Evolutionary conservation across 1,140 invertebrate genomes (phyloP), one percentile per base, ranked within the genome.

Genomic region (Wasmannia auropunctata): DNA sequence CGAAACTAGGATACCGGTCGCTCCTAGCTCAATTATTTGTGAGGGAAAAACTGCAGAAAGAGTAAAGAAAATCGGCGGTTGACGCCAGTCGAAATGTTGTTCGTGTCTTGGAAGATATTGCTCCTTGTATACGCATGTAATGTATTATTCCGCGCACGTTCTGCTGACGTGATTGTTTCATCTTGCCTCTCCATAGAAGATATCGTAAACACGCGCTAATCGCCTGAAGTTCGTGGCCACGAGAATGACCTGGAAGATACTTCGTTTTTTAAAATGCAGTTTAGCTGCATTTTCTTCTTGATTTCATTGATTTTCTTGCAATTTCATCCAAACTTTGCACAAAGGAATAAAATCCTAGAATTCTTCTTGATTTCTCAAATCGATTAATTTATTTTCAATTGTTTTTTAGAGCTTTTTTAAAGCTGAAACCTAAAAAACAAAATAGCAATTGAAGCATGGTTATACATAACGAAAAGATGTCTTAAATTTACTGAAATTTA

Each of bases 181-280:
- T 94, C 94, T 94, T 94, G 93, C 93, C 94, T 92, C 91, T 92
- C 90, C 90, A 84, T 93, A 93, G 90, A 92, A 92, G 58, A 87
- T 89, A 91, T 91, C 86, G 79, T 88, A 86, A 91, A 88, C 56
- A 88, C 86, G 72, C 80, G 70, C 90, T 84, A 86, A 89, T 90
- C 67, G 67, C 60, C 67, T 72, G 77, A 90, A 87, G 91, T 86
- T 87, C 86, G 84, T 90, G 91, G 92, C 91, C 92, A 91, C 88
- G 75, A 91, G 88, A 65, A 85, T 84, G 80, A 62, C 40, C 3
- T 58, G 37, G 34, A 58, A 43, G 40, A 16, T 22, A 25, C 14
- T 31, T 16, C 5, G 8, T 22, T 40, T 8, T 75, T 31, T 60
- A 49, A 37, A 85, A 72, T 65, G 3, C 2, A 58, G 58, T 31